phyloP scores from a whole-genome alignment of 2,888 invertebrate species.

The Acleris laterana region DNA sequence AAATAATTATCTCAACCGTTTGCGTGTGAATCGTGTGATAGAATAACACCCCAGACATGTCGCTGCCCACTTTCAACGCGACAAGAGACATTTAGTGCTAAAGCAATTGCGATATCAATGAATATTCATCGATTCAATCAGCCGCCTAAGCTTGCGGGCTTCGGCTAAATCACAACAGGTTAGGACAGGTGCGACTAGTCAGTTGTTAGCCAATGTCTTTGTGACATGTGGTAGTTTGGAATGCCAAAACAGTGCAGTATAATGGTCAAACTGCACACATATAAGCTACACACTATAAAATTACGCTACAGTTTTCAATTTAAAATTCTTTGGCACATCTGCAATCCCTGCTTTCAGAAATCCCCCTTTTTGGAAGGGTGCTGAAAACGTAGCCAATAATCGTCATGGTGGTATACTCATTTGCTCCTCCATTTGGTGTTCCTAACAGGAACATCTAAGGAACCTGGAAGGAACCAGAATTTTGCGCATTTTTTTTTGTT shows the following conservation, averaged over 20 bases:
- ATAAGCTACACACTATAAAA: no score
- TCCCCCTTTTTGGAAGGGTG: no score
- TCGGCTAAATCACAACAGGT: constrained; percentile 34
- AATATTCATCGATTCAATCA: constrained; percentile 33
- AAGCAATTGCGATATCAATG: constrained; percentile 33
- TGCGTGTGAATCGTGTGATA: background rate
- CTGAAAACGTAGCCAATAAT: no score
- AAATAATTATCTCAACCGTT: background rate
- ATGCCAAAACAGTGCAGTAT: background rate
- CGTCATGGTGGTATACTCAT: no score
- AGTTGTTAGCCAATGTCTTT: constrained; percentile 18
- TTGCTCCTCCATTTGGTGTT: no score
- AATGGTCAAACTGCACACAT: background rate
- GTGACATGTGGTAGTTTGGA: constrained; percentile 21
- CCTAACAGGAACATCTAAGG: no score
- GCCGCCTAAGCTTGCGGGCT: constrained; percentile 30
- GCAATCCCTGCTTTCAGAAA: no score
- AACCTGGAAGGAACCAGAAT: no score
- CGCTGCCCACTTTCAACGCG: constrained; percentile 10
- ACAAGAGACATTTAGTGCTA: constrained; percentile 29
- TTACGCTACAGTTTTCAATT: no score
- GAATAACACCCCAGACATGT: constrained; percentile 1
- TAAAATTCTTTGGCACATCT: no score
- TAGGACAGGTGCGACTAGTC: constrained; percentile 28
- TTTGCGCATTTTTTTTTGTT: no score